These are phyloP conservation scores for Plestiodon gilberti DNA, from an alignment of 2,113 vertebrate species.

Conservation along the genomic window DNA sequence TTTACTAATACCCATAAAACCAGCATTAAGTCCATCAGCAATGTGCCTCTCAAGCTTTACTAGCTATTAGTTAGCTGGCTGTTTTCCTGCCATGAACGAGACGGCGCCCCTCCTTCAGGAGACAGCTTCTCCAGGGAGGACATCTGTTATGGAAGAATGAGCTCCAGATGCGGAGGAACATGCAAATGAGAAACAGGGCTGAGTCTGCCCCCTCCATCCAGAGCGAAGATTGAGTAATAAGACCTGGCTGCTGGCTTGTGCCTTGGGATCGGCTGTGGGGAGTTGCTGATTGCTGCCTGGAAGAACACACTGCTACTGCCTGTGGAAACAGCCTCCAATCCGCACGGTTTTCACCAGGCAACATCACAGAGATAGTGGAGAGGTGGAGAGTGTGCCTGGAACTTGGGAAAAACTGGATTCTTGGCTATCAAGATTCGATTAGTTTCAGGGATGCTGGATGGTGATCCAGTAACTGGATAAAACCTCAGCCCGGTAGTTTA, in stretches of 20 bases:
- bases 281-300: not conserved
- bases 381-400: not conserved
- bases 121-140: conserved; percentile 19
- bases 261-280: not conserved
- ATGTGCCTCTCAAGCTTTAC: conserved; percentile 5
- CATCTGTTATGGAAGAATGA: conserved; percentile 30
- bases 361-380: not conserved
- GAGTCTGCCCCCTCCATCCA: not conserved
- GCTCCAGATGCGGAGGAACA: conserved; percentile 23
- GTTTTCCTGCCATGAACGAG: not conserved
- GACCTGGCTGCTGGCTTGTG: not conserved
- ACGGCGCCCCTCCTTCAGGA: not conserved
- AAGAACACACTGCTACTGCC: conserved; percentile 7
- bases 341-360: not conserved
- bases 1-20: conserved; percentile 27
- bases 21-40: conserved; percentile 22
- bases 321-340: not conserved
- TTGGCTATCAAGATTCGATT: not conserved
- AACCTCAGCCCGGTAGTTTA: not conserved
- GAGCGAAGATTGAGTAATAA: conserved; percentile 6
- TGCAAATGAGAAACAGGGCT: conserved; percentile 9
- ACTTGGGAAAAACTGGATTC: not conserved
- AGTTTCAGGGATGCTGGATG: not conserved
- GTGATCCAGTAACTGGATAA: not conserved
- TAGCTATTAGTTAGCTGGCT: conserved; percentile 27